phyloP scores from a whole-genome alignment of 2,113 vertebrate species.

The Hystrix cristata region DNA sequence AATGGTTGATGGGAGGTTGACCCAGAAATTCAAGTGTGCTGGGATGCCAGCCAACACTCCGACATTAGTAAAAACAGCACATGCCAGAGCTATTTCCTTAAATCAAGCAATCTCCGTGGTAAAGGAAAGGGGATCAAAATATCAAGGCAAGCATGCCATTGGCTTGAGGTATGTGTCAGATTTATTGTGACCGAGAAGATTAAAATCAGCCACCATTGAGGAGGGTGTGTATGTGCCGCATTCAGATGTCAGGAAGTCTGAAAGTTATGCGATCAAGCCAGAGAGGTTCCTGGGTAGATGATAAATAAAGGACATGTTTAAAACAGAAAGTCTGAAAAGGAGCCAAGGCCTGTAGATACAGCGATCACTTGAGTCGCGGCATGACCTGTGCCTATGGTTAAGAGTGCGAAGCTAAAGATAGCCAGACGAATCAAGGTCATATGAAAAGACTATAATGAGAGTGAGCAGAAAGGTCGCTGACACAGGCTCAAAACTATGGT shows the following conservation, averaged over 20 bases:
- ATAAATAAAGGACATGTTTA: slow-evolving; percentile 79
- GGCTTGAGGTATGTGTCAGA: slow-evolving; percentile 76
- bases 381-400: slow-evolving; percentile 45
- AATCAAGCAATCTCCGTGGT: slow-evolving; percentile 71
- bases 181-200: slow-evolving; percentile 81
- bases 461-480: slow-evolving; percentile 44
- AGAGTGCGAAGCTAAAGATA: slow-evolving; percentile 64
- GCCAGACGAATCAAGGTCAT: slow-evolving; percentile 58
- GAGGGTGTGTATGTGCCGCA: slow-evolving; percentile 50
- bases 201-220: slow-evolving; percentile 79
- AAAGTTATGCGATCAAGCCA: slow-evolving; percentile 77
- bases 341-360: slow-evolving; percentile 42
- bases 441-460: slow-evolving; percentile 57
- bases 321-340: slow-evolving; percentile 74
- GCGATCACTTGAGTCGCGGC: neutral
- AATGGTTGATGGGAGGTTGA: neutral
- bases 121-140: slow-evolving; percentile 79
- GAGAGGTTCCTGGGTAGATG: slow-evolving; percentile 66
- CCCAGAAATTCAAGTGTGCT: slow-evolving; percentile 57
- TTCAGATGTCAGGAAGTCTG: slow-evolving; percentile 77
- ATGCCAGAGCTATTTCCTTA: slow-evolving; percentile 61
- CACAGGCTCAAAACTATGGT: slow-evolving; percentile 55
- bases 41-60: slow-evolving; percentile 52
- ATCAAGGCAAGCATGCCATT: slow-evolving; percentile 70
- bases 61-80: slow-evolving; percentile 67